Base-by-base conservation (phyloP, 2,113 vertebrate genomes). In the Solea solea region DNA sequence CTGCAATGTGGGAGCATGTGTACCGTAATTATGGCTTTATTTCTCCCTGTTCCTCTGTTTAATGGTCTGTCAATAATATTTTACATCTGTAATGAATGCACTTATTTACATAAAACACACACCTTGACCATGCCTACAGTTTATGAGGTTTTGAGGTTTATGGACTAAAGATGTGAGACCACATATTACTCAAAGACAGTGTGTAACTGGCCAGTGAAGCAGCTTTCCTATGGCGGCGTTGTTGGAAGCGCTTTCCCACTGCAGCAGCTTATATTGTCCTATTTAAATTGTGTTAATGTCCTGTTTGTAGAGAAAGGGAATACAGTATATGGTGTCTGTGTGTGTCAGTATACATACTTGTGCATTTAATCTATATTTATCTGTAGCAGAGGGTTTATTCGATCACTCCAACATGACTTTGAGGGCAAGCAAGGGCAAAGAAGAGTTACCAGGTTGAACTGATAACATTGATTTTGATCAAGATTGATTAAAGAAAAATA, bases 401-500 rank as follows among this genome's bases (percentile, higher is more conserved):
- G 69, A 46, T 76, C 12, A 9, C 52, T 76, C 52, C 56, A 54
- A 76, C 65, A 46, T 78, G 81, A 86, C 83, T 80, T 86, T 83
- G 54, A 83, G 73, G 75, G 53, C 10, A 40, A 69, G 64, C 59
- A 82, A 90, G 83, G 82, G 78, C 80, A 57, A 63, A 57, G 60
- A 78, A 68, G 67, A 78, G 80, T 80, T 81, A 74, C 76, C 69
- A 76, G 75, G 70, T 80, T 69, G 67, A 60, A 40, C 42, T 81
- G 86, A 88, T 88, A 88, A 68, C 80, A 89, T 74, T 84, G 85
- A 89, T 91, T 90, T 74, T 66, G 69, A 87, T 86, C 74, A 65
- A 80, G 63, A 83, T 54, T 50, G 70, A 68, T 40, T 28, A 82
- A 63, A 87, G 74, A 77, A 61, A 64, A 51, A 81, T 41, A 52